These are phyloP conservation scores for Prietella phreatophila DNA, from an alignment of 2,113 vertebrate species.

Conservation along the genomic window DNA sequence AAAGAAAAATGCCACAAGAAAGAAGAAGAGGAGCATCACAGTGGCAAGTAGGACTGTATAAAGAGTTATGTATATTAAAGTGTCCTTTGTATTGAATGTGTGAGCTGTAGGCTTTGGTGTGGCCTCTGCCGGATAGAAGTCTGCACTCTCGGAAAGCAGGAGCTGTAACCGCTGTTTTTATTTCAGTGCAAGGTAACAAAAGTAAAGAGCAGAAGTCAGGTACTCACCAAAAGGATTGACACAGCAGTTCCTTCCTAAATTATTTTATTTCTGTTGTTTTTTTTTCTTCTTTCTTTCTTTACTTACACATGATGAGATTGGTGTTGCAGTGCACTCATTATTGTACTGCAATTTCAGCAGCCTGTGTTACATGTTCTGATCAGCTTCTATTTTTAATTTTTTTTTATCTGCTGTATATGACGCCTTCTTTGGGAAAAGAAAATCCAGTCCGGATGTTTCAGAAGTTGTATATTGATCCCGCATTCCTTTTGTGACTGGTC, in stretches of 20 bases:
- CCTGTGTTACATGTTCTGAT: neutral
- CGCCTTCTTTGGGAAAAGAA: constrained; percentile 56
- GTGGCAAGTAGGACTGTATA: constrained; percentile 66
- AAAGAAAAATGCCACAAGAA: neutral
- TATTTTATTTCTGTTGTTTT: constrained; percentile 59
- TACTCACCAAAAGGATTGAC: constrained; percentile 73
- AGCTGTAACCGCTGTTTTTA: constrained; percentile 73
- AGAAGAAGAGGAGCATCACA: neutral
- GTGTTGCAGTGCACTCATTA: constrained; percentile 59
- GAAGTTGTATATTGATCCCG: constrained; percentile 56
- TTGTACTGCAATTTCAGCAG: constrained; percentile 26
- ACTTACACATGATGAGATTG: constrained; percentile 41
- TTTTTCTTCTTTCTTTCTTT: constrained; percentile 16
- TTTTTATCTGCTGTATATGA: constrained; percentile 52
- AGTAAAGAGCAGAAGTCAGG: constrained; percentile 70
- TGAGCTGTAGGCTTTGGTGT: constrained; percentile 63
- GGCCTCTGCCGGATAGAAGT: constrained; percentile 81
- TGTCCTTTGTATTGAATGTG: constrained; percentile 72
- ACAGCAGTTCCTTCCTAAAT: constrained; percentile 71
- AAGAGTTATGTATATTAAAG: constrained; percentile 78
- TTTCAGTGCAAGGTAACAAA: constrained; percentile 70
- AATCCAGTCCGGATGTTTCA: constrained; percentile 63
- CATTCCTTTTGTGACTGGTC: constrained; percentile 50
- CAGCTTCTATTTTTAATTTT: constrained; percentile 32
- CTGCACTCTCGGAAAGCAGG: constrained; percentile 64